Conservation (phyloP, 2,113 vertebrate species). For the Mustela nigripes region DNA sequence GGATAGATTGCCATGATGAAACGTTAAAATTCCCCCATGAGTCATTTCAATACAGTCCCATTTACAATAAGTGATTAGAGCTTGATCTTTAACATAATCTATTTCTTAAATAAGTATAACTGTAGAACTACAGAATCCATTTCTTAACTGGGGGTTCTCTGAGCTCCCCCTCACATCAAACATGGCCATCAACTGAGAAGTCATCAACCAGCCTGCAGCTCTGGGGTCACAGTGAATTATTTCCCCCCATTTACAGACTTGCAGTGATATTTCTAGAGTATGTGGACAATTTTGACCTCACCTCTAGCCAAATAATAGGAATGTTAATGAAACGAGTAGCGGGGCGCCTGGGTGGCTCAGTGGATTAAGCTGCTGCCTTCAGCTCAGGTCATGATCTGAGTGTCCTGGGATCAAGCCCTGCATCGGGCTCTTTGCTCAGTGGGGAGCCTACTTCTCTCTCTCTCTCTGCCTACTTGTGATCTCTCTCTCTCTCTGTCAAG, state of each 20-base stretch:
- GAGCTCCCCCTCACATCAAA: background rate
- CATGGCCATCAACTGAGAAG: background rate
- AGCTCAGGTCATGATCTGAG: too few species aligned
- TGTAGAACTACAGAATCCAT: background rate
- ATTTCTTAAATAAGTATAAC: conserved; percentile 39
- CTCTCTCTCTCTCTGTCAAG: too few species aligned
- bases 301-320: background rate
- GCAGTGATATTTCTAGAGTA: background rate
- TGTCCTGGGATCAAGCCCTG: too few species aligned
- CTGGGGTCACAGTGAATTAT: background rate
- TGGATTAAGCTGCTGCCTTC: too few species aligned
- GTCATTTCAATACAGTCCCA: background rate
- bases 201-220: background rate
- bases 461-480: too few species aligned
- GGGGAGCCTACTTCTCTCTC: too few species aligned
- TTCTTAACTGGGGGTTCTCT: background rate
- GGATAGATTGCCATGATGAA: background rate
- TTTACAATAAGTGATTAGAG: conserved; percentile 23
- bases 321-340: background rate
- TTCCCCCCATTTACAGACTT: background rate
- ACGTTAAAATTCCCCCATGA: conserved; percentile 24
- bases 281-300: background rate
- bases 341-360: too few species aligned
- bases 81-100: conserved; percentile 24
- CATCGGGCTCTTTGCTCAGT: too few species aligned